These are phyloP conservation scores for Odontomyia ornata DNA, from an alignment of 2,888 invertebrate genomes.

Conservation along the genomic window DNA sequence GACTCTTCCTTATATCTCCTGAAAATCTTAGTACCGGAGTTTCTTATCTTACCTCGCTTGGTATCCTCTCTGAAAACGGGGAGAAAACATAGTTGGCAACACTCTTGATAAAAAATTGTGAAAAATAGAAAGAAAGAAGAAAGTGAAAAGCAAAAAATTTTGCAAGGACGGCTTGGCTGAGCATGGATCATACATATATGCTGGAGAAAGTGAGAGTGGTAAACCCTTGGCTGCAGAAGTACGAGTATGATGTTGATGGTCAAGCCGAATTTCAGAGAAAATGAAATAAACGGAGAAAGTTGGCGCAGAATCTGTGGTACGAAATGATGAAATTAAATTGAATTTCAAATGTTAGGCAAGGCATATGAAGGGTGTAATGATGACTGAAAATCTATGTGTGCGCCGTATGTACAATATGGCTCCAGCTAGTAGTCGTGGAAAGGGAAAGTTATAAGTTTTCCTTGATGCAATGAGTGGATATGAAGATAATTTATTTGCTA, in stretches of 20 bases:
- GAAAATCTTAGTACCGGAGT: too few species aligned
- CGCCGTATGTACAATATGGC: too few species aligned
- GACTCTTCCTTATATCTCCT: too few species aligned
- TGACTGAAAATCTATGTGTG: slow-evolving; percentile 3
- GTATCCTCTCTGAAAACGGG: too few species aligned
- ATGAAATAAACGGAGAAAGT: slow-evolving; percentile 20
- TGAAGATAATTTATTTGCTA: too few species aligned
- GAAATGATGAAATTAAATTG: slow-evolving; percentile 20
- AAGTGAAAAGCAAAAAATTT: background rate
- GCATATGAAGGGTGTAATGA: background rate
- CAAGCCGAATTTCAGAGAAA: slow-evolving; percentile 20
- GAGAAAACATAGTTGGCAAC: too few species aligned
- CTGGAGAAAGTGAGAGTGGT: slow-evolving; percentile 30
- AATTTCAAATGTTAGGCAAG: background rate
- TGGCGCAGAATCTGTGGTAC: slow-evolving; percentile 37
- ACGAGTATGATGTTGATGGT: slow-evolving; percentile 21
- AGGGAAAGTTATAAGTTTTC: too few species aligned
- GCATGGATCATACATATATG: background rate
- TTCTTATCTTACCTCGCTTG: too few species aligned
- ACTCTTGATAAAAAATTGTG: too few species aligned
- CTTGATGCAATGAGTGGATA: too few species aligned
- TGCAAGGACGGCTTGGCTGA: background rate
- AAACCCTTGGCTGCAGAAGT: slow-evolving; percentile 15
- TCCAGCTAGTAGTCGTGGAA: too few species aligned
- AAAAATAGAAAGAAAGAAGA: too few species aligned